These are phyloP conservation scores for Lamellibrachia satsuma DNA, from an alignment of 2,888 invertebrate genomes.

Conservation along the genomic window DNA sequence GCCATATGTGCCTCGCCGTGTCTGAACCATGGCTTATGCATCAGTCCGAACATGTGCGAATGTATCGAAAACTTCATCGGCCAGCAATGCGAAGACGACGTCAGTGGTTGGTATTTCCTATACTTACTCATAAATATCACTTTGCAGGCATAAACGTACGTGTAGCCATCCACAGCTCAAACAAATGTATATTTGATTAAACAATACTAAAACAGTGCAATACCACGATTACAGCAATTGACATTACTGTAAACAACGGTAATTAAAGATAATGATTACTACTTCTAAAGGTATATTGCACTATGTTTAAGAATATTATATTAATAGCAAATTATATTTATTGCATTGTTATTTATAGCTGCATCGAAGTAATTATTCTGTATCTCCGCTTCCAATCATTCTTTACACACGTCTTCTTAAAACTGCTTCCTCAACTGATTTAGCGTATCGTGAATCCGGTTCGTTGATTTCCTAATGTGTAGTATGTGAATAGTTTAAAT, in stretches of 20 bases:
- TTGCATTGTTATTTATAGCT: too few species aligned
- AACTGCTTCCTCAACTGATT: too few species aligned
- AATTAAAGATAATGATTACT: background rate
- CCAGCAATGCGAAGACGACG: constrained; percentile 28
- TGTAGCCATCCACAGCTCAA: background rate
- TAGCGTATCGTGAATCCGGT: too few species aligned
- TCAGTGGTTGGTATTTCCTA: constrained; percentile 22
- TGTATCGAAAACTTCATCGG: constrained; percentile 30
- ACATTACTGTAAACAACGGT: background rate
- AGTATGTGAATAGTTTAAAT: too few species aligned
- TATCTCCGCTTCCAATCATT: too few species aligned
- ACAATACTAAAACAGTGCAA: background rate
- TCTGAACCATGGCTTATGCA: constrained; percentile 31
- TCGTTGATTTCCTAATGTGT: too few species aligned
- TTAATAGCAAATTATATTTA: background rate
- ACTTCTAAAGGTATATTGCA: background rate
- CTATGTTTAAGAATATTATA: background rate
- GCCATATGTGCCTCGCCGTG: constrained; percentile 25
- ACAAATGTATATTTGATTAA: background rate
- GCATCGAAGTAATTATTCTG: too few species aligned
- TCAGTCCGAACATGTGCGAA: constrained; percentile 33
- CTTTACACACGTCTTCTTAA: too few species aligned
- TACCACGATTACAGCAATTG: background rate
- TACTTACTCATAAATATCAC: background rate
- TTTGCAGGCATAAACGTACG: background rate